Base-by-base conservation (phyloP, 2,888 invertebrate species). In the Ctenicera cuprea region DNA sequence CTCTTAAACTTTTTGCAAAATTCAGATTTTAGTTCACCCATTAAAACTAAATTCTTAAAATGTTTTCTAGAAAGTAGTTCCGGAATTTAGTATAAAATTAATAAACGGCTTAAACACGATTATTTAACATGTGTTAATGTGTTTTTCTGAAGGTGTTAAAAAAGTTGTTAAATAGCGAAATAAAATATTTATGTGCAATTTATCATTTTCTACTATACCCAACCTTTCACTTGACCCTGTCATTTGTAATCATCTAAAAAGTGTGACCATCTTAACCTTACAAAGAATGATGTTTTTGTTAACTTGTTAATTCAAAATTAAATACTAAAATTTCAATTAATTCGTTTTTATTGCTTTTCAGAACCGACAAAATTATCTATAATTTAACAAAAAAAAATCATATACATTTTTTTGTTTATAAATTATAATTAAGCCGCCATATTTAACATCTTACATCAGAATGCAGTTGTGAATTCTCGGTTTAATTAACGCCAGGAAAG, bases 371-470 rank as follows among this genome's bases (percentile, higher is more conserved):
- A 26, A 26, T 26, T 26, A 26, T 26, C 2, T 26, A 26, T 2
- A n/a, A n/a, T n/a, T n/a, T n/a, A n/a, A n/a, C n/a, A n/a, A n/a
- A n/a, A n/a, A n/a, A n/a, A n/a, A n/a, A n/a, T n/a, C n/a, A n/a
- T n/a, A n/a, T n/a, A n/a, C n/a, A n/a, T n/a, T n/a, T n/a, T 37
- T 16, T 14, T 38, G 9, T 59, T 37, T 14, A 4, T 38, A 59
- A 59, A 37, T 59, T 59, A 30, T 59, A 59, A 59, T 59, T 12
- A 59, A 48, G 45, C 18, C 26, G 63, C 43, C 30, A 22, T 16
- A 45, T 63, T 63, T 22, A 14, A 45, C n/a, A 41, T 45, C n/a
- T n/a, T n/a, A n/a, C n/a, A n/a, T 22, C 11, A 48, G 43, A 45
- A 45, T 45, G 41, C 63, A 45, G 22, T 26, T 41, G 30, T 41